These are phyloP conservation scores for Hormiphora californensis DNA, from an alignment of 37 sponge, comb jelly and placozoan genomes.

Conservation along the genomic window DNA sequence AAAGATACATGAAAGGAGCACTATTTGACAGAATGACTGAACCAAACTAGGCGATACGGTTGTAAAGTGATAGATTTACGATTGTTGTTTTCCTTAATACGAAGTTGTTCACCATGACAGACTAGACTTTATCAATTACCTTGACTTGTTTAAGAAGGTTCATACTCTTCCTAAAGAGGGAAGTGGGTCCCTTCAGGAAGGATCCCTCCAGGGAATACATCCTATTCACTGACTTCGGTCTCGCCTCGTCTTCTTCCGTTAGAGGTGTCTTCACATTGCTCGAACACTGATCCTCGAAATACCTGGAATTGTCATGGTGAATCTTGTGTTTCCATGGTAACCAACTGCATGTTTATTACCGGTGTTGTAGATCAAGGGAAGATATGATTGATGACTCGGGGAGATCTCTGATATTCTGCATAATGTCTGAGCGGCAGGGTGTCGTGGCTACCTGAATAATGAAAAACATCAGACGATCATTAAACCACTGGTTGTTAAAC, in stretches of 20 bases:
- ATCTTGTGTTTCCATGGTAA: background rate
- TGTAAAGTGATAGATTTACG: too few species aligned
- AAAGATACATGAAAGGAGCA: too few species aligned
- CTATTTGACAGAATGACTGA: too few species aligned
- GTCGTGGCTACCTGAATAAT: too few species aligned
- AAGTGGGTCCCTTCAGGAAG: background rate
- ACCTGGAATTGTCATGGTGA: background rate
- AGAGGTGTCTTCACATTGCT: background rate
- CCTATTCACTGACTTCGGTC: background rate
- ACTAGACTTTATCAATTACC: background rate
- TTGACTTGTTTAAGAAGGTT: background rate
- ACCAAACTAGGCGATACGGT: too few species aligned
- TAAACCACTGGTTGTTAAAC: too few species aligned
- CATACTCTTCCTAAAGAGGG: background rate
- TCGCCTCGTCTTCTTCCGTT: background rate
- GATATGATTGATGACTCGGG: background rate
- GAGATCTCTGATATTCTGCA: background rate
- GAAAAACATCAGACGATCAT: too few species aligned
- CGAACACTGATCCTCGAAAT: background rate
- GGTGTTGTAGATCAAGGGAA: slow-evolving; percentile 2
- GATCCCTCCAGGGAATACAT: background rate
- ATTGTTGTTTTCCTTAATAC: background rate
- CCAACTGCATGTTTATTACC: too few species aligned
- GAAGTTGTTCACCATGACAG: background rate
- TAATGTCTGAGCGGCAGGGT: background rate